These are phyloP conservation scores for Microcaecilia unicolor DNA, from an alignment of 2,797 vertebrate species.

Conservation along the genomic window DNA sequence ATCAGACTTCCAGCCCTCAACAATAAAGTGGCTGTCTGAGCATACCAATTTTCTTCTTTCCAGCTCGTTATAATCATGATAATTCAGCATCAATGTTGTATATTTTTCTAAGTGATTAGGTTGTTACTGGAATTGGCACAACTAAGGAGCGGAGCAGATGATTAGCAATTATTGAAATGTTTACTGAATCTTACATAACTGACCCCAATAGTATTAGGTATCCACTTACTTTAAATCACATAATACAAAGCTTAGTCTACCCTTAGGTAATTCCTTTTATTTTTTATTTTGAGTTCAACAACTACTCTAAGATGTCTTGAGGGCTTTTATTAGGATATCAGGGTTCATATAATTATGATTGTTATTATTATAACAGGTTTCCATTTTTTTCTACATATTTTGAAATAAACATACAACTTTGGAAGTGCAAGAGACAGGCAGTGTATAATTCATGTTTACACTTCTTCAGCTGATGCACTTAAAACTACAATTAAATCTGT, in stretches of 20 bases:
- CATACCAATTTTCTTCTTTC: slow-evolving; percentile 17
- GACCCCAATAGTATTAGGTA: slow-evolving; percentile 18
- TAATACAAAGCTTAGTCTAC: slow-evolving; percentile 7
- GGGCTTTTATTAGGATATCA: slow-evolving; percentile 1
- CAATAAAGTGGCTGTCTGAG: slow-evolving; percentile 19
- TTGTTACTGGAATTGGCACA: slow-evolving; percentile 17
- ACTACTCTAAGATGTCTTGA: slow-evolving; percentile 8
- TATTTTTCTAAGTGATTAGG: slow-evolving; percentile 44
- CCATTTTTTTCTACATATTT: background rate
- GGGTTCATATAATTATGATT: slow-evolving; percentile 6
- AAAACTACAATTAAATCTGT: too few species aligned
- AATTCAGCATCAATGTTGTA: slow-evolving; percentile 36
- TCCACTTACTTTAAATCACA: slow-evolving; percentile 22
- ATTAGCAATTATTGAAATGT: slow-evolving; percentile 39
- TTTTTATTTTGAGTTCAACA: slow-evolving; percentile 5
- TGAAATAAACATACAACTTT: background rate
- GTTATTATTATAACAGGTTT: slow-evolving; percentile 1
- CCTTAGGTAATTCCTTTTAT: background rate
- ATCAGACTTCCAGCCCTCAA: slow-evolving; percentile 7
- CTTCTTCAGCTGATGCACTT: too few species aligned
- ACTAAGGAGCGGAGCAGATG: slow-evolving; percentile 20
- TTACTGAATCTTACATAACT: slow-evolving; percentile 27
- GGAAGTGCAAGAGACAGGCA: rapidly evolving
- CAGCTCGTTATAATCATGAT: slow-evolving; percentile 24
- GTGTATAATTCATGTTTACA: background rate